phyloP scores from a whole-genome alignment of 2,113 vertebrate genomes.

The Gulo gulo region DNA sequence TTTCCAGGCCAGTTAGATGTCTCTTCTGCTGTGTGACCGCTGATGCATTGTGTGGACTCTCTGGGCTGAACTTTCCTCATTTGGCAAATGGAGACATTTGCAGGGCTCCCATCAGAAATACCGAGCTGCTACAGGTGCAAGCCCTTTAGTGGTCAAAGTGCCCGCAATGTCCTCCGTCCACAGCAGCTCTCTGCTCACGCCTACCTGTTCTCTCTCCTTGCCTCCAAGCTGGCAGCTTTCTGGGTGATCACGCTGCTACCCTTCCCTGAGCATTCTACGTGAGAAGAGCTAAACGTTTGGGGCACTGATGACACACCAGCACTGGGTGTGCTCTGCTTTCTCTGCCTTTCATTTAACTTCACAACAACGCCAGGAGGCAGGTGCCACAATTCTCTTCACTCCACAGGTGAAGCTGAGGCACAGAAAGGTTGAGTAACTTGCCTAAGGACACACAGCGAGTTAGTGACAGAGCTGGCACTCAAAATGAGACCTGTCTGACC shows the following conservation, averaged over 20 bases:
- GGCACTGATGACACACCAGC: accelerated
- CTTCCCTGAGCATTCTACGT: background rate
- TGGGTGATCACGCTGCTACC: no score
- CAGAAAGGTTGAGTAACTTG: slow-evolving; percentile 18
- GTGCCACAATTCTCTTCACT: slow-evolving; percentile 21
- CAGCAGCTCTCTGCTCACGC: background rate
- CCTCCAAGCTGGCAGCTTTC: no score
- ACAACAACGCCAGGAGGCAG: background rate
- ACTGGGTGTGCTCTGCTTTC: background rate
- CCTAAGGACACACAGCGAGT: background rate
- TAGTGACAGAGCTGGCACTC: background rate
- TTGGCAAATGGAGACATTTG: background rate
- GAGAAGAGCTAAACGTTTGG: background rate
- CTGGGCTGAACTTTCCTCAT: background rate
- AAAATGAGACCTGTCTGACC: background rate
- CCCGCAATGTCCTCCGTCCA: background rate
- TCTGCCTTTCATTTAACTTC: background rate
- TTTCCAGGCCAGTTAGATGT: background rate
- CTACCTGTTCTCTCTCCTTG: background rate
- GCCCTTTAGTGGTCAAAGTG: background rate
- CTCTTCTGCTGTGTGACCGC: background rate
- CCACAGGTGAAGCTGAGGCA: slow-evolving; percentile 27
- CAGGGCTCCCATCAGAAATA: background rate
- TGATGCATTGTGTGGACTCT: background rate
- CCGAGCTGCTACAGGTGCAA: background rate